phyloP scores from a whole-genome alignment of 2,797 vertebrate species.

The Apogon hyalosoma region DNA sequence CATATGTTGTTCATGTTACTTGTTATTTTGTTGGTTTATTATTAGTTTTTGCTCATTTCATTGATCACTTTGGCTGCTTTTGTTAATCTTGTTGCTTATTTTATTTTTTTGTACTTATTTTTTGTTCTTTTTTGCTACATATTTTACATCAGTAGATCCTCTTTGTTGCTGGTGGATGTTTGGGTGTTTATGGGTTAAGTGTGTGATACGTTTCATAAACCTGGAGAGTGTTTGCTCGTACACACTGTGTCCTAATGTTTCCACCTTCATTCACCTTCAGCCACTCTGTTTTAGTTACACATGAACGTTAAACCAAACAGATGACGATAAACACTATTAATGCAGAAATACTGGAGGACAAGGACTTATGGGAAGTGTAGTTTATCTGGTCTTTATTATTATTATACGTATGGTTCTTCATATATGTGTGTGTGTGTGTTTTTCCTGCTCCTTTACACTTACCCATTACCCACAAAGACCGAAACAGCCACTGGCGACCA shows the following conservation, averaged over 20 bases:
- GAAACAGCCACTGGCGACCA: too few species aligned
- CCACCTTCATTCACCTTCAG: constrained; percentile 46
- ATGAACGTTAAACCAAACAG: constrained; percentile 33
- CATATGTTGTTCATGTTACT: neutral
- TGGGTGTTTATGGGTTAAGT: too few species aligned
- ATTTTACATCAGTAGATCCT: too few species aligned
- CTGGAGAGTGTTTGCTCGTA: constrained; percentile 12
- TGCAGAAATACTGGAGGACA: constrained; percentile 5
- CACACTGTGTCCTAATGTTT: constrained; percentile 6
- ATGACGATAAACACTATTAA: constrained; percentile 17
- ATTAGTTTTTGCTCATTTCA: too few species aligned
- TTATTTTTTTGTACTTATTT: too few species aligned
- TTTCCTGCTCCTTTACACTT: too few species aligned
- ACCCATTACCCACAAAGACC: too few species aligned
- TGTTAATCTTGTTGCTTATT: neutral
- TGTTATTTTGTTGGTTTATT: neutral
- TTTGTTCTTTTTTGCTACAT: too few species aligned
- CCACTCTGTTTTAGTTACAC: neutral
- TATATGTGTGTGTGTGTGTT: constrained; percentile 1
- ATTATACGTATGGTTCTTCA: neutral
- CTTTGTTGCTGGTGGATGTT: too few species aligned
- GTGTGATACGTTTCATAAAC: constrained; percentile 19
- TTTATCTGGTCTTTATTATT: too few species aligned
- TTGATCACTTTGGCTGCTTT: neutral
- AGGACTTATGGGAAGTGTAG: too few species aligned